These are phyloP conservation scores for Phytoseiulus persimilis DNA, from an alignment of 2,888 invertebrate genomes.

Conservation along the genomic window DNA sequence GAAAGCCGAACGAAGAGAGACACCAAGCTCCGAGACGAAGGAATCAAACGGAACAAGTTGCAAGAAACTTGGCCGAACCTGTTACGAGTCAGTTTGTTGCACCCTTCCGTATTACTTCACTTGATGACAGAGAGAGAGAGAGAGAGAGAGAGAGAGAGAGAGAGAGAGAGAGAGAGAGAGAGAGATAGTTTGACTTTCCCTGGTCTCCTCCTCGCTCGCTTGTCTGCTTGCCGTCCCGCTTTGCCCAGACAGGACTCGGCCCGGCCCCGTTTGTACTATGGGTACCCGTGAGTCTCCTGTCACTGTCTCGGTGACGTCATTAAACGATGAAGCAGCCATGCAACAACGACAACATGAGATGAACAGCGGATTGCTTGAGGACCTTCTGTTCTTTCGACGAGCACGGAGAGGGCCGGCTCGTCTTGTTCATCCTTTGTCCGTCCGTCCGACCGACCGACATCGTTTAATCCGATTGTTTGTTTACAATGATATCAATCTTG, in stretches of 20 bases:
- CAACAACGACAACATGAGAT: neutral
- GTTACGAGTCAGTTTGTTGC: neutral
- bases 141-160: neutral
- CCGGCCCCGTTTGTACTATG: neutral
- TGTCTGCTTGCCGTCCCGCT: neutral
- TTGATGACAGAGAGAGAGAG: neutral
- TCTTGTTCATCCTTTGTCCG: neutral
- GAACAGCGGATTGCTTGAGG: neutral
- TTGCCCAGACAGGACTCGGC: neutral
- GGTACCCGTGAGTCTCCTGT: neutral
- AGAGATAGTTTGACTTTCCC: neutral
- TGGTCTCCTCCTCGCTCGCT: neutral
- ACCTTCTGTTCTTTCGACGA: neutral
- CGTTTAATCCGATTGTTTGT: constrained; percentile 33
- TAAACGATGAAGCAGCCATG: neutral
- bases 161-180: neutral
- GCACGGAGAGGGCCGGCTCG: neutral
- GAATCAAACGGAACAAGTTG: neutral
- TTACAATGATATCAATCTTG: constrained; percentile 38
- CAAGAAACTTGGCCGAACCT: neutral
- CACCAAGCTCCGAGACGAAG: neutral
- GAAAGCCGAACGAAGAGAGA: neutral
- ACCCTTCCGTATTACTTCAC: neutral
- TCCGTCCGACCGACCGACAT: neutral
- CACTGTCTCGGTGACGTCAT: neutral